Base-by-base conservation (phyloP, 1,140 invertebrate genomes). In the Scaptodrosophila lebanonensis region DNA sequence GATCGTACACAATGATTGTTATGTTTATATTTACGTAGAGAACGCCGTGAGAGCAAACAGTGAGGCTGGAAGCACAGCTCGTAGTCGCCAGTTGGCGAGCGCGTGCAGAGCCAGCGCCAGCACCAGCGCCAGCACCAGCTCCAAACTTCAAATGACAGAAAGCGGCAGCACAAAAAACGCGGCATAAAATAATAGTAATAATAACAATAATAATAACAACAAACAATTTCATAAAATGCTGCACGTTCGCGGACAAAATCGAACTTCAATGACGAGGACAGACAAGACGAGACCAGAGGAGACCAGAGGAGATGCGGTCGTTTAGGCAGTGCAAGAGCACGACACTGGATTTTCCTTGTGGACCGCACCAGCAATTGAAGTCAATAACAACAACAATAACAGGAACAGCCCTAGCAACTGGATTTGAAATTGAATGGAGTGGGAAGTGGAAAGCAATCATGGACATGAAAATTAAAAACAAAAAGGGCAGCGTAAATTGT, bases 161-260 rank as follows among this genome's bases (percentile, higher is more conserved):
- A 39, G 32, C 12, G 57, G 47, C 38, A 52, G 12, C 25, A 33
- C 8, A 11, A 30, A 9, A 4, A 30, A 8, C 45, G 43, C 56
- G 60, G 18, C 58, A 36, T 4, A 70, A 65, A 65, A 45, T 75
- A 79, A 66, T 75, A 70, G 73, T 79, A 79, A 79, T 75, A 79
- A 33, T 33, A 33, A 79, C 70, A 59, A 79, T 83, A 79, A 73
- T 79, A 77, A 77, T 73, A 77, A 82, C 75, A 79, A 70, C 75
- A 70, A 82, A 76, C 75, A 66, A 75, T 79, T 79, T 66, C 53
- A 79, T 66, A 82, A 82, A 79, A 75, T 75, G 69, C 65, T 42
- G 60, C 73, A 82, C 75, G 75, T 75, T 72, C 49, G 13, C 36
- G 40, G 52, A 51, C 56, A 32, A 66, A 70, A 69, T 69, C 65